A percentile compares a stretch with the other conserved stretches of the same genome.
These are phyloP conservation scores for Leucoraja erinaceus DNA, from an alignment of 2,113 vertebrate genomes.

Conservation along the genomic window DNA sequence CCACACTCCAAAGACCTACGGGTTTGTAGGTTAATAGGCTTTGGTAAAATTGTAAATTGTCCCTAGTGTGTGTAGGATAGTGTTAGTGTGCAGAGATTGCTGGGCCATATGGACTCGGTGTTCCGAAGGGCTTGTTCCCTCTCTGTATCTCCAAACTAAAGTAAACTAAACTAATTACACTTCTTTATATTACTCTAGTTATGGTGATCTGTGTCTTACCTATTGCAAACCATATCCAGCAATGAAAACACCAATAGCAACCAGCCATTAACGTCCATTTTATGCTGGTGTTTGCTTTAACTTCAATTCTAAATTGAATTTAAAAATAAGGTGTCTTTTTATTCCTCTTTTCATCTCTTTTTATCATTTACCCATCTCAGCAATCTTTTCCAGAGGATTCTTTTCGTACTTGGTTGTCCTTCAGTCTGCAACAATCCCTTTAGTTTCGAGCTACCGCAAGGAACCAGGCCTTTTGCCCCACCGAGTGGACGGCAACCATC, in stretches of 20 bases:
- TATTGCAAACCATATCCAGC: background rate
- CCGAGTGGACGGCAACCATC: no score
- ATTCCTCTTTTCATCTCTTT: background rate
- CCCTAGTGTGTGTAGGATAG: no score
- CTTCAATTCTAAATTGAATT: background rate
- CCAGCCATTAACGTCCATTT: background rate
- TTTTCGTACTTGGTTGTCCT: background rate
- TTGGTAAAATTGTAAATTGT: no score
- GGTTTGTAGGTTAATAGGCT: no score
- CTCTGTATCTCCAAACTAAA: no score
- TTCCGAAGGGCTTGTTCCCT: no score
- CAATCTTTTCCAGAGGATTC: background rate
- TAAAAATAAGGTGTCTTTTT: background rate
- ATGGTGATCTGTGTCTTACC: background rate
- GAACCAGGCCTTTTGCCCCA: no score
- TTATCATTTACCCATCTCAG: background rate
- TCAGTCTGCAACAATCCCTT: background rate
- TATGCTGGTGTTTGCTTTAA: background rate
- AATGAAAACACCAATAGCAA: background rate
- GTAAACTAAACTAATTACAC: no score
- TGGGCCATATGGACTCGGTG: no score
- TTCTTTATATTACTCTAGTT: background rate
- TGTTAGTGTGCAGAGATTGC: no score
- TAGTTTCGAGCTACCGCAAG: no score
- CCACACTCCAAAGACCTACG: no score